Base-by-base conservation (phyloP, 2,113 vertebrate species). In the Seriola quinqueradiata region DNA sequence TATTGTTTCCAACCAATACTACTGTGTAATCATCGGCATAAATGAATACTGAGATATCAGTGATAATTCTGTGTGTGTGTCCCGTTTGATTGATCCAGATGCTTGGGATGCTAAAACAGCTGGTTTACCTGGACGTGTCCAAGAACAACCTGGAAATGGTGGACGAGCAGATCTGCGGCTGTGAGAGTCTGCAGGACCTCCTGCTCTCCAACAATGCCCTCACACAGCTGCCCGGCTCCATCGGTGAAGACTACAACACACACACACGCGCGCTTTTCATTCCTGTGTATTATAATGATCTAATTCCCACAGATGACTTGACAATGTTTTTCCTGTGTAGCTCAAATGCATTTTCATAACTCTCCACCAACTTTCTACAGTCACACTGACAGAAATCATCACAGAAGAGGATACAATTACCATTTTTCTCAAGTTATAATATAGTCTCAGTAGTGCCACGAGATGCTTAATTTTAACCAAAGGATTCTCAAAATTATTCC, bases 81-180 rank as follows among this genome's bases (percentile, higher is more conserved):
- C 4, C 10, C 3, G 7, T 34, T 69, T 60, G 28, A 3, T 59
- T 8, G 75, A 42, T 8, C 16, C 68, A 99, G 98, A 97, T 97
- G 93, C 90, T 99, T 52, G 98, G 98, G 79, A 96, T 88, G 85
- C 95, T 99, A 73, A 99, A 98, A 90, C 97, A 99, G 79, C 94
- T 99, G 79, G 94, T 94, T 2, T 99, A 99, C 92, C 93, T 99
- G 91, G 98, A 99, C 75, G 95, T 99, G 92, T 99, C 98, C 73
- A 99, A 99, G 95, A 99, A 99, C 95, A 99, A 96, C 90, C 92
- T 99, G 92, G 98, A 99, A 92, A 95, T 96, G 93, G 94, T 99
- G 36, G 98, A 99, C 82, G 97, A 99, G 94, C 97, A 97, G 89
- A 96, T 99, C 94, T 97, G 96, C 25, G 97, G 96, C 79, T 99